Base-by-base conservation (phyloP, 1,140 invertebrate species). In the Dendroctonus valens region DNA sequence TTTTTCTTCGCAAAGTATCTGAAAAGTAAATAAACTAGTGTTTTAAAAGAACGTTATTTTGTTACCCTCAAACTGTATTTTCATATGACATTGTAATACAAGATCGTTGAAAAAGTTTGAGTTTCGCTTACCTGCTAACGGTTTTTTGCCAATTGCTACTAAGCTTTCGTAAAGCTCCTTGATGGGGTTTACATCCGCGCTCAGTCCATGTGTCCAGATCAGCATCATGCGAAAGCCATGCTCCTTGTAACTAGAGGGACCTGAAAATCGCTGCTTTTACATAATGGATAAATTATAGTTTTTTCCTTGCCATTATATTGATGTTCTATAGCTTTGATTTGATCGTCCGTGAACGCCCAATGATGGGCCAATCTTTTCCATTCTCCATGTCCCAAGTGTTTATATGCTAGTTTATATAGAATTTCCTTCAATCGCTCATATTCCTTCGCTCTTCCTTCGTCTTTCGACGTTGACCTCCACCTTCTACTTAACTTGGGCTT, bases 291-390 rank as follows among this genome's bases (percentile, higher is more conserved):
- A 26, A 26, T 26, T 26, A 26, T 26, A 26, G 26, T 2, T 26
- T 3, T 58, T 14, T 44, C 11, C 26, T 67, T 79, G 89, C 88
- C 88, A 65, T 86, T 89, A 70, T 90, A 89, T 73, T 91, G 88
- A 75, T 90, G 88, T 76, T 90, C 88, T 66, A 91, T 89, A 9
- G 88, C 87, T 69, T 81, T 82, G 44, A 90, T 87, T 73, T 90
- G 88, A 48, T 90, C 88, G 49, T 86, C 81, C 0, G 87, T 88
- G 75, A 91, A 90, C 40, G 85, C 83, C 88, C 89, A 90, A 67
- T 89, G 83, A 14, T 82, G 74, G 3, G 89, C 89, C 12, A 91
- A 79, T 67, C 83, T 83, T 74, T 89, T 89, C 89, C 89, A 91
- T 72, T 91, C 89, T 0, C 80, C 82, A 0, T 82, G 81, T 40